Base-by-base conservation (phyloP, 92 coral and sea anemone species). In the Paramuricea clavata region DNA sequence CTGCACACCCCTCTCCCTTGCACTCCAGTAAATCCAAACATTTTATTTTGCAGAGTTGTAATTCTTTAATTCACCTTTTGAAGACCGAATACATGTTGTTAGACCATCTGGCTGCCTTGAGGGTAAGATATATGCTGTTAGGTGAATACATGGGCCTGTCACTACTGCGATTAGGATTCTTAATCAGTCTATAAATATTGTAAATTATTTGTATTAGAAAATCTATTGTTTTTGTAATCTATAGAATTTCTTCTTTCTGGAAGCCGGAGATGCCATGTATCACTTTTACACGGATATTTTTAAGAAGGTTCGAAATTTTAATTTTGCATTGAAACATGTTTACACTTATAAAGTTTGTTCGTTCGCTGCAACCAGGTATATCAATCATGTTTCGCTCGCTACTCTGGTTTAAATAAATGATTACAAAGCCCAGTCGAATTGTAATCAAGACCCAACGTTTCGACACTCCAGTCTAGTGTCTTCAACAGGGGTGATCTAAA, bases 221-320 rank as follows among this genome's bases (percentile, higher is more conserved):
- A 47, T 47, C 52, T 47, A 10, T 47, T 12, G 52, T 5, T 22
- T 78, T 78, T 17, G 25, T 21, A 13, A 13, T 69, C 78, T 56
- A 12, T 73, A 97, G 99, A 91, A 90, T 39, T 93, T 94, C 83
- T 97, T 93, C 89, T 91, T 97, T 3, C 89, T 97, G 72, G 99
- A 94, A 83, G 99, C 99, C 65, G 99, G 99, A 5, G 98, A 95
- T 61, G 93, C 95, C 32, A 97, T 97, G 99, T 97, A 94, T 87
- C 94, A 94, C 71, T 97, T 97, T 87, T 97, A 94, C 44, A 83
- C 93, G 12, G 97, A 97, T 87, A 91, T 97, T 16, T 97, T 94
- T 68, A 89, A 82, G 65, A 97, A 97, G 95, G 99, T 95, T 56
- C 62, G 70, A 54, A 21, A 2, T 54, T 9, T 36, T 22, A 17